These are phyloP conservation scores for Pristionchus japonicus DNA, from an alignment of 2,888 invertebrate species.

Conservation along the genomic window DNA sequence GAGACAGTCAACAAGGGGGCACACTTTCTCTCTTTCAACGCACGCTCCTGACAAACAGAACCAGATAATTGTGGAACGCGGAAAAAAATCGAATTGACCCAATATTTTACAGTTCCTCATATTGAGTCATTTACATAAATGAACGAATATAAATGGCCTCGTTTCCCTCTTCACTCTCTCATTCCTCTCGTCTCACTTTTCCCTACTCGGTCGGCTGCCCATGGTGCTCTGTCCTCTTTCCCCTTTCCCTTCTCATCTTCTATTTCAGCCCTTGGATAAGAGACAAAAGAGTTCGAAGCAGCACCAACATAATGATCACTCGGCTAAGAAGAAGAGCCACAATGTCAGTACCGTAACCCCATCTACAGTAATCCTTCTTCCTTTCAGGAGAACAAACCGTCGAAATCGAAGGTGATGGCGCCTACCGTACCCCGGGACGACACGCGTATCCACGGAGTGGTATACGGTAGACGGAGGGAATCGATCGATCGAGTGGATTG, in stretches of 20 bases:
- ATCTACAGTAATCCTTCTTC: no score
- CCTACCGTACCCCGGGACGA: constrained; percentile 19
- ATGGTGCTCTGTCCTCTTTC: neutral
- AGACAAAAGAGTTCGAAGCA: neutral
- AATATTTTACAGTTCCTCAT: neutral
- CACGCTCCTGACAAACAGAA: constrained; percentile 1
- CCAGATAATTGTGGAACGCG: neutral
- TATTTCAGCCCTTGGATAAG: neutral
- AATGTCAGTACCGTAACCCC: neutral
- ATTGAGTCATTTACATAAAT: neutral
- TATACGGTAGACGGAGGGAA: neutral
- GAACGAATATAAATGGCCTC: neutral
- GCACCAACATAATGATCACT: neutral
- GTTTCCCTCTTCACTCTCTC: neutral
- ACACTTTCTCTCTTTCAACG: constrained; percentile 7
- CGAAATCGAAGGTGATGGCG: neutral
- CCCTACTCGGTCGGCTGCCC: neutral
- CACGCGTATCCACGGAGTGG: neutral
- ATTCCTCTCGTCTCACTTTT: neutral
- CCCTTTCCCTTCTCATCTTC: neutral
- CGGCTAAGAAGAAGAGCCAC: neutral
- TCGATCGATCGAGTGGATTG: neutral
- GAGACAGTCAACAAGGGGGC: constrained; percentile 5
- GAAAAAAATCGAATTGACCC: neutral
- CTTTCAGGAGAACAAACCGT: neutral